These are phyloP conservation scores for Eretmocerus hayati DNA, from an alignment of 2,888 invertebrate genomes.

Conservation along the genomic window DNA sequence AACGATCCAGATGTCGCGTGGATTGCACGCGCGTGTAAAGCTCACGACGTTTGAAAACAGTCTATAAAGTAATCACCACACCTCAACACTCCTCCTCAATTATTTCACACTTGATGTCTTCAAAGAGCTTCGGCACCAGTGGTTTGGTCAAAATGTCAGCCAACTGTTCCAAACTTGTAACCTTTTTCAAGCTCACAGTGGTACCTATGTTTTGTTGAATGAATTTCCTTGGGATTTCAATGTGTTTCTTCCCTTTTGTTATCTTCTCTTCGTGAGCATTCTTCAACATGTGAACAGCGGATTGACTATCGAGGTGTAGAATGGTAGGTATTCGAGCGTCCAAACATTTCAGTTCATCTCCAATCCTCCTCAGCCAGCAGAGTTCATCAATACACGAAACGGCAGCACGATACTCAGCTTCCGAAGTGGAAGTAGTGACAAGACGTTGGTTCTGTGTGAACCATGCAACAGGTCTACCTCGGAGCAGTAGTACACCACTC, in stretches of 20 bases:
- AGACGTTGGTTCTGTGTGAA: neutral
- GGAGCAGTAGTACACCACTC: slow-evolving; percentile 3
- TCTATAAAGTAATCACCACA: no score
- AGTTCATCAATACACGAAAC: slow-evolving; percentile 31
- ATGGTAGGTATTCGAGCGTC: slow-evolving; percentile 24
- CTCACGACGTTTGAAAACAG: no score
- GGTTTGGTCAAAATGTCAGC: slow-evolving; percentile 31
- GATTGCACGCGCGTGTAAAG: no score
- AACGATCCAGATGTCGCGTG: no score
- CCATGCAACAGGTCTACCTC: slow-evolving; percentile 7
- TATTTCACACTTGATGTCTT: slow-evolving; percentile 19
- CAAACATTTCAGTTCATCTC: slow-evolving; percentile 23
- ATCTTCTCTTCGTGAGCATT: slow-evolving; percentile 31
- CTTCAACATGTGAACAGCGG: slow-evolving; percentile 32
- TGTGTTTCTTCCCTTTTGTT: no score
- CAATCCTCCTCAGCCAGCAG: slow-evolving; percentile 31
- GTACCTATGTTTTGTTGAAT: slow-evolving; percentile 30
- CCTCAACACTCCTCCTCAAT: no score
- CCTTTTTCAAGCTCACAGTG: slow-evolving; percentile 26
- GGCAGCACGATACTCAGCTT: slow-evolving; percentile 34
- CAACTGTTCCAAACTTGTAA: slow-evolving; percentile 28
- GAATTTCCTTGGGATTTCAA: slow-evolving; percentile 28
- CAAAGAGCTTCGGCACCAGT: slow-evolving; percentile 21
- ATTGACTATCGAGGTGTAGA: slow-evolving; percentile 29
- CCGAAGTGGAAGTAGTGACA: slow-evolving; percentile 26